A percentile compares a stretch with the other conserved stretches of the same genome.
These are phyloP conservation scores for Xenopus petersii DNA, from an alignment of 2,797 vertebrate genomes.

Conservation along the genomic window DNA sequence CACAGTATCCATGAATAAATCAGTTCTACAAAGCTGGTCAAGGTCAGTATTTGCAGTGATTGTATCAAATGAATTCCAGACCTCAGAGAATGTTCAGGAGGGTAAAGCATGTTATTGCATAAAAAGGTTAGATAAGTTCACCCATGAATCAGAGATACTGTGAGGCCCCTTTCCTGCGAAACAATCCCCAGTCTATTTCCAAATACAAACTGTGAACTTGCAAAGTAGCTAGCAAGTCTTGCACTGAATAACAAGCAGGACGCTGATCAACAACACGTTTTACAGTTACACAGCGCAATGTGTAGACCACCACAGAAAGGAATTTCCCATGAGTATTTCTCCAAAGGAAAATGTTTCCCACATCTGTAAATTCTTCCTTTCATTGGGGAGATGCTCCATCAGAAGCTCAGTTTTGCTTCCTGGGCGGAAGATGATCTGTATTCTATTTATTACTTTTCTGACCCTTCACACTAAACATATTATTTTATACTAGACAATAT, in stretches of 20 bases:
- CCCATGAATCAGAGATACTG: slow-evolving; percentile 15
- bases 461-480: neutral
- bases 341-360: no score
- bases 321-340: no score
- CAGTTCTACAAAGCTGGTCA: neutral
- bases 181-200: neutral
- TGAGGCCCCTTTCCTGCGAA: slow-evolving; percentile 20
- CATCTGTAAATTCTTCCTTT: no score
- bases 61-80: slow-evolving; percentile 28
- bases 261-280: no score
- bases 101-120: neutral
- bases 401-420: no score
- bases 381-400: no score
- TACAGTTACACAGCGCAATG: no score
- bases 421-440: no score
- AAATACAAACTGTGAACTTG: neutral
- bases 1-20: neutral
- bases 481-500: no score
- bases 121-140: slow-evolving; percentile 26
- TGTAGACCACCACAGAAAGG: no score
- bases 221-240: neutral
- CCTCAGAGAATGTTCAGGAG: slow-evolving; percentile 8
- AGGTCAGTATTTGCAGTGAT: slow-evolving; percentile 11
- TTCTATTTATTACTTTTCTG: no score
- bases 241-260: no score